Evolutionary conservation across 2,113 vertebrate genomes (phyloP).

Genomic region (Taxidea taxus): DNA sequence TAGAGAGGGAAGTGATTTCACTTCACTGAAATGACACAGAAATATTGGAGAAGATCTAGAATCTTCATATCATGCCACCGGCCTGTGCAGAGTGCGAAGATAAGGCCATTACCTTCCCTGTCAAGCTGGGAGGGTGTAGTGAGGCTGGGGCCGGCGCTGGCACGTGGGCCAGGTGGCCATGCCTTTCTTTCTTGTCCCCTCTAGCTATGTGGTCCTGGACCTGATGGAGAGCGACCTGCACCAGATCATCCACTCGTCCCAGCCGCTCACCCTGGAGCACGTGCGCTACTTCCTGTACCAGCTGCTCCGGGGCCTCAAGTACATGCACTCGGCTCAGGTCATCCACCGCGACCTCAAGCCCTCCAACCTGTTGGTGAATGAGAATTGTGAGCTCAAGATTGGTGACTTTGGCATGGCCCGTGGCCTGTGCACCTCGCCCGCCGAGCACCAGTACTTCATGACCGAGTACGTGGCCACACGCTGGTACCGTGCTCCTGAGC

Average conservation of each 20-base stretch:
- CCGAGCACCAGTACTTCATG: slow-evolving; percentile 93
- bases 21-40: neutral
- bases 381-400: slow-evolving; percentile 98
- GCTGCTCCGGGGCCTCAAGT: slow-evolving; percentile 95
- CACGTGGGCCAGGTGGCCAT: neutral
- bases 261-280: slow-evolving; percentile 92
- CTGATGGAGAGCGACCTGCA: slow-evolving; percentile 98
- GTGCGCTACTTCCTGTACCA: slow-evolving; percentile 98
- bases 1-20: neutral
- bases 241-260: slow-evolving; percentile 96
- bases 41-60: slow-evolving; percentile 1
- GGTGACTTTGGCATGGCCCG: slow-evolving; percentile 98
- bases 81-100: neutral
- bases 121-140: neutral
- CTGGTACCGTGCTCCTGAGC: slow-evolving; percentile 97
- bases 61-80: neutral
- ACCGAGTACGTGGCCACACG: slow-evolving; percentile 97
- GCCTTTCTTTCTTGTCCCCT: neutral
- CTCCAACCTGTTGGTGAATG: slow-evolving; percentile 95
- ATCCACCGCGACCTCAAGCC: slow-evolving; percentile 98
- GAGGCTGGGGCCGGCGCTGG: neutral
- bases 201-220: slow-evolving; percentile 96
- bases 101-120: neutral
- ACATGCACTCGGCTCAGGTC: slow-evolving; percentile 97
- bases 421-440: slow-evolving; percentile 89